Base-by-base conservation (phyloP, 1,140 invertebrate species). In the Dolichoris vasculosae region DNA sequence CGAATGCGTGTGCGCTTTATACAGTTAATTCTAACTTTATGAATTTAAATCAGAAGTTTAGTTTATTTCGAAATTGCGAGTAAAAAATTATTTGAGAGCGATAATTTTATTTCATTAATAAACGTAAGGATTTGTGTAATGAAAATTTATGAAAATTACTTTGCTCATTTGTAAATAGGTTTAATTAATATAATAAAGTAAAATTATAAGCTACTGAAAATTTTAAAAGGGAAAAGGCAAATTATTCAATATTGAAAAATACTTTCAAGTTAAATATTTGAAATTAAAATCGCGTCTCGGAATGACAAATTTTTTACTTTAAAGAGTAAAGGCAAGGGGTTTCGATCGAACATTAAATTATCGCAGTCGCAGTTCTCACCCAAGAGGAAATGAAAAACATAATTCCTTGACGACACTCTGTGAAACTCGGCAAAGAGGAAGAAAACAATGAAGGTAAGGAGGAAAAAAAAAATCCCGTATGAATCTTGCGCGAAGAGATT, bases 131-230 rank as follows among this genome's bases (percentile, higher is more conserved):
- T 7, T 17, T 7, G 20, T 43, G 43, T 43, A 73, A 73, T 73
- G 69, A 43, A 43, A 43, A 73, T 73, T 73, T 43, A 73, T 73
- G 69, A n/a, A 43, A 43, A 73, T 73, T 23, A 43, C 69, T 73
- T 69, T 40, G 69, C 69, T 43, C 69, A 8, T 43, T 43, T 8
- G 20, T 71, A 73, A 73, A 43, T 40, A 38, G 69, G 4, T 40
- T 69, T 32, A 43, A 43, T 73, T 7, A 43, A 73, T 73, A n/a
- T 38, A 43, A 40, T 2, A 32, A 43, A 69, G 32, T 69, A 69
- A 69, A 73, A 73, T 73, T 73, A 26, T 43, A 73, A 73, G 69
- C 38, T 32, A 43, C 15, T 43, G 69, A 73, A 73, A 73, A 73
- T 73, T 26, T 43, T 43, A n/a, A 38, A 73, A 43, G 69, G 20